Conservation (phyloP, 2,113 vertebrate genomes). For the Caracal caracal region DNA sequence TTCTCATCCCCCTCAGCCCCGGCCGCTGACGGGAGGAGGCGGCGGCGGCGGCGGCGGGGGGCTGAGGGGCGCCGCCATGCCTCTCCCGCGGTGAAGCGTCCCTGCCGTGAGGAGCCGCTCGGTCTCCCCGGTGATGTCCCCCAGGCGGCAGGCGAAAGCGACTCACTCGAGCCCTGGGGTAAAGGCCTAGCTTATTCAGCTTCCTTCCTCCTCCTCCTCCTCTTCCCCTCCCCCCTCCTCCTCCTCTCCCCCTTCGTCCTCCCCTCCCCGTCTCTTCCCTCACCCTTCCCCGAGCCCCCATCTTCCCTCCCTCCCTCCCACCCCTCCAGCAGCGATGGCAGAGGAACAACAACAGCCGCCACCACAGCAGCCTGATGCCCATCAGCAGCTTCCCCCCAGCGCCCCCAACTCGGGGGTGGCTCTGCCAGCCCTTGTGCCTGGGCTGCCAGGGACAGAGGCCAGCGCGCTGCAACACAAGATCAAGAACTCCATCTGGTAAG, state of each 20-base stretch:
- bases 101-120: constrained; percentile 65
- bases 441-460: constrained; percentile 93
- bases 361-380: constrained; percentile 85
- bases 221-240: neutral
- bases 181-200: constrained; percentile 85
- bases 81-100: constrained; percentile 71
- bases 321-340: constrained; percentile 87
- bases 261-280: constrained; percentile 72
- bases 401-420: constrained; percentile 82
- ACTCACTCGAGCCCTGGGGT: constrained; percentile 89
- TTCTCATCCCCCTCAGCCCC: constrained; percentile 47
- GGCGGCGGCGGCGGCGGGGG: constrained; percentile 67
- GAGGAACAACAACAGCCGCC: constrained; percentile 88
- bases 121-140: constrained; percentile 86
- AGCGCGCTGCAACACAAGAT: constrained; percentile 94
- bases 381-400: constrained; percentile 76
- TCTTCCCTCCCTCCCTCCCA: constrained; percentile 79
- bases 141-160: constrained; percentile 85
- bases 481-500: constrained; percentile 97
- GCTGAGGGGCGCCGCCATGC: constrained; percentile 81
- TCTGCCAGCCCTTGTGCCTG: constrained; percentile 90
- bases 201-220: constrained; percentile 77
- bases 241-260: constrained; percentile 65
- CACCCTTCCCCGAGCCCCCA: constrained; percentile 72
- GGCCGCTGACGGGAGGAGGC: constrained; percentile 65